Evolutionary conservation across 1,140 invertebrate genomes (phyloP).

Genomic region (Cydia splendana): DNA sequence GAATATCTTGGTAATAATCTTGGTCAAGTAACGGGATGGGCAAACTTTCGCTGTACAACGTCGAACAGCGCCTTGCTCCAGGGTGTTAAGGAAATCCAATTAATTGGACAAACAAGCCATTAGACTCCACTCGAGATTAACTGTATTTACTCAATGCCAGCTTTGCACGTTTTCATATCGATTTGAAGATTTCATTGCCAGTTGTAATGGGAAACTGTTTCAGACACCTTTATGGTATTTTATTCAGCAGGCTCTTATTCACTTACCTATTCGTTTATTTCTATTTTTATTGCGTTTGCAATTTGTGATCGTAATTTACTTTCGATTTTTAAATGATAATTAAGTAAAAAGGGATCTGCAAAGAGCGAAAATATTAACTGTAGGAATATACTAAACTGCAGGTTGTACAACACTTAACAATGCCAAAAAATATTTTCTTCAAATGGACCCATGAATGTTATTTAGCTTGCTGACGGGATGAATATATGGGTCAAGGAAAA

Average conservation of each 20-base stretch:
- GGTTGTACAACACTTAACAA: no score
- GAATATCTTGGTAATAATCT: slow-evolving; percentile 23
- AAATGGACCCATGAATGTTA: no score
- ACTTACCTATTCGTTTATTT: background rate
- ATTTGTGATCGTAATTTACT: background rate
- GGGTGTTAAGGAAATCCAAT: slow-evolving; percentile 60
- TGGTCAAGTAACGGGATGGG: slow-evolving; percentile 9
- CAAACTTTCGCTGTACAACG: slow-evolving; percentile 2
- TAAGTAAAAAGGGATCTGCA: no score
- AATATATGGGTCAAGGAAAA: background rate
- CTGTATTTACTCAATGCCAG: slow-evolving; percentile 48
- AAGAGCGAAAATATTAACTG: no score
- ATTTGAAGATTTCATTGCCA: slow-evolving; percentile 7
- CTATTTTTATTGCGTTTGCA: background rate
- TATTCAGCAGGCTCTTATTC: background rate
- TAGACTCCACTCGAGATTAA: slow-evolving; percentile 57
- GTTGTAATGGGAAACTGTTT: background rate
- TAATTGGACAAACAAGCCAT: slow-evolving; percentile 61
- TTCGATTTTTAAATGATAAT: no score
- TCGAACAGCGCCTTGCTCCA: slow-evolving; percentile 6
- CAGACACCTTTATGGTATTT: background rate
- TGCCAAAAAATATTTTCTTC: no score
- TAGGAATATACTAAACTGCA: no score
- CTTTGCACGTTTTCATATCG: slow-evolving; percentile 13
- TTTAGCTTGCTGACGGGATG: no score